Percentiles rank a stretch among this genome's conserved stretches.
These are phyloP conservation scores for Amyelois transitella DNA, from an alignment of 1,140 invertebrate species.

Conservation along the genomic window DNA sequence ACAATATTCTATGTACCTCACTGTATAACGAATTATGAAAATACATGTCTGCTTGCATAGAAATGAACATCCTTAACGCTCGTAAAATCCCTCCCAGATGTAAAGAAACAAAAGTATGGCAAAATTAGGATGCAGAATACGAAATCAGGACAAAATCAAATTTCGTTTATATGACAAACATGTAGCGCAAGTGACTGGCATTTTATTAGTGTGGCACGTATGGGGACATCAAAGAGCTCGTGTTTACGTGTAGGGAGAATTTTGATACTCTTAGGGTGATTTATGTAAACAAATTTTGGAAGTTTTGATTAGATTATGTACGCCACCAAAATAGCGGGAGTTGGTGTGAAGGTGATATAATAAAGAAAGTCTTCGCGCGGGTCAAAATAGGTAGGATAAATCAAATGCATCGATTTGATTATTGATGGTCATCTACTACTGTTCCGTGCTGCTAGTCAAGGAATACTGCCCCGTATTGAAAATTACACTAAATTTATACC, in stretches of 20 bases:
- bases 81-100: neutral
- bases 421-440: too few relatives aligned
- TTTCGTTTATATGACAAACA: conserved; percentile 55
- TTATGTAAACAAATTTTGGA: conserved; percentile 68
- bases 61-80: neutral
- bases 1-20: too few relatives aligned
- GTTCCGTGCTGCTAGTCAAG: too few relatives aligned
- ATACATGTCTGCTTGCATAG: neutral
- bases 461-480: too few relatives aligned
- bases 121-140: conserved; percentile 23
- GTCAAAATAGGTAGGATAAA: too few relatives aligned
- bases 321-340: conserved; percentile 41
- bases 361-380: too few relatives aligned
- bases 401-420: too few relatives aligned
- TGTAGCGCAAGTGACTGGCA: conserved; percentile 35
- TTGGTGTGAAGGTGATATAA: neutral
- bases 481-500: too few relatives aligned
- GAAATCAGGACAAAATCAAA: conserved; percentile 43
- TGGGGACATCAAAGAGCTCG: conserved; percentile 50
- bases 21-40: too few relatives aligned
- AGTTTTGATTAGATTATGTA: conserved; percentile 67
- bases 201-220: conserved; percentile 50
- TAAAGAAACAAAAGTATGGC: conserved; percentile 22
- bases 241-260: conserved; percentile 62
- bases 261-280: conserved; percentile 27